These are phyloP conservation scores for Pangasianodon hypophthalmus DNA, from an alignment of 2,113 vertebrate species.

Conservation along the genomic window DNA sequence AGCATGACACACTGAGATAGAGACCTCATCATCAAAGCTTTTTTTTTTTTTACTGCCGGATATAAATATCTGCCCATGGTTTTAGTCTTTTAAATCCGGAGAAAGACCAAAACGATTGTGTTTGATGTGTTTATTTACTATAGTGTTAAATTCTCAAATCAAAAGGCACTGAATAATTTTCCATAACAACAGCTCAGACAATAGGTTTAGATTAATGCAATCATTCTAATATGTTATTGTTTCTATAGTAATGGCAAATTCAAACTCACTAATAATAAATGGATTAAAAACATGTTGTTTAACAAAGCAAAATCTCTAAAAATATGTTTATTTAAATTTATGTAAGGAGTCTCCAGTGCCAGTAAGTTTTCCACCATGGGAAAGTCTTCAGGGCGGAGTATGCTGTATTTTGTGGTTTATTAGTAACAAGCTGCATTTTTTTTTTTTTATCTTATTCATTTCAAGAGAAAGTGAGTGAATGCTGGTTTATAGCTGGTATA, in stretches of 20 bases:
- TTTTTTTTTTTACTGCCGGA: neutral
- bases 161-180: neutral
- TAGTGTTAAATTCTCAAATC: neutral
- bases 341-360: neutral
- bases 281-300: neutral
- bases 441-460: too few species aligned
- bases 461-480: neutral
- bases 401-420: neutral
- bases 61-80: neutral
- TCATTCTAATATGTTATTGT: neutral
- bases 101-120: neutral
- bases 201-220: neutral
- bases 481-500: neutral
- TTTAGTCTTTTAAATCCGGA: neutral
- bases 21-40: slow-evolving; percentile 35
- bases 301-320: neutral
- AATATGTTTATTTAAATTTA: neutral
- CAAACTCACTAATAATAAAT: neutral
- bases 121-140: neutral
- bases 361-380: neutral
- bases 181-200: neutral
- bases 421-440: neutral
- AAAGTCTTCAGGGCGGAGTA: neutral
- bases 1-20: slow-evolving; percentile 33
- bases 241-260: neutral